phyloP scores from a whole-genome alignment of 2,113 vertebrate species.

The Bubo bubo region DNA sequence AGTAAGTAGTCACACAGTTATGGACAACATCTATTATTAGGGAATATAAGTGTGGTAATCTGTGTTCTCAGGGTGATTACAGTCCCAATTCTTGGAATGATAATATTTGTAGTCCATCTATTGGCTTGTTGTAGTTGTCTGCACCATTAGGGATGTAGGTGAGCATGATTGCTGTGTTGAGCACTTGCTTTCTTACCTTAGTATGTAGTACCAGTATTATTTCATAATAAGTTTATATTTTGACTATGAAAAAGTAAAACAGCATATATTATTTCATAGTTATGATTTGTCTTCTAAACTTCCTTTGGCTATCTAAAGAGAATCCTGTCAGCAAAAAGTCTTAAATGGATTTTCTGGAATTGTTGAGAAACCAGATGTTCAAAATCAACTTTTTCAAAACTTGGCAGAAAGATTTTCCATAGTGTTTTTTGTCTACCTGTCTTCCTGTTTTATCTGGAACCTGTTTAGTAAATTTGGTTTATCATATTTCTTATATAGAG shows the following conservation, averaged over 20 bases:
- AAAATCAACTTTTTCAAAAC: conserved; percentile 34
- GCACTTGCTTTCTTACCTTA: neutral
- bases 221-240: neutral
- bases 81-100: neutral
- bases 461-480: conserved; percentile 15
- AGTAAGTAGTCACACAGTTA: neutral
- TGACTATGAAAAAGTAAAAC: neutral
- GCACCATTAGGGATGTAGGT: neutral
- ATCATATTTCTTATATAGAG: neutral
- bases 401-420: conserved; percentile 37
- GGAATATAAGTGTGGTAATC: neutral
- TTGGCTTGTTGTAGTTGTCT: neutral
- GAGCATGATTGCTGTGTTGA: neutral
- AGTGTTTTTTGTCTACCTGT: conserved; percentile 28
- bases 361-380: conserved; percentile 41
- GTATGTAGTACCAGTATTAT: neutral
- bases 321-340: neutral
- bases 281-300: conserved; percentile 4
- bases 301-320: conserved; percentile 8
- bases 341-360: conserved; percentile 18
- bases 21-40: neutral
- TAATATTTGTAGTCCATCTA: neutral
- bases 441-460: conserved; percentile 14
- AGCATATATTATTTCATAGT: neutral
- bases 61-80: neutral